Evolutionary conservation across 2,113 vertebrate species (phyloP).

Genomic region (Bombycilla garrulus): DNA sequence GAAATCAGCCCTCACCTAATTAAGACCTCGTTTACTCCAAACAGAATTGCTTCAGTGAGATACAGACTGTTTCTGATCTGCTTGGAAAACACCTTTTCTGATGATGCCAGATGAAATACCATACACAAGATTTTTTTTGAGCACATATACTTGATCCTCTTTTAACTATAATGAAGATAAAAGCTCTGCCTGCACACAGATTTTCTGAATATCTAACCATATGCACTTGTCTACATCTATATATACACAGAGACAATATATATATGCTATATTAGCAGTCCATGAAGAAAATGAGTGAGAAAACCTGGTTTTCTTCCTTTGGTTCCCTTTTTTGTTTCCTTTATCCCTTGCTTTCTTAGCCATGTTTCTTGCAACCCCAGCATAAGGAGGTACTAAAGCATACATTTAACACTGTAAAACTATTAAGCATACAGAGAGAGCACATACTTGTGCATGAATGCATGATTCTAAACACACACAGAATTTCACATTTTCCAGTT

Average conservation of each 20-base stretch:
- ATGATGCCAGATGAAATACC: slow-evolving; percentile 34
- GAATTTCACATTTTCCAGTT: background rate
- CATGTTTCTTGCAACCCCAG: background rate
- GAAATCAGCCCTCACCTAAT: slow-evolving; percentile 54
- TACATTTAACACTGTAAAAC: background rate
- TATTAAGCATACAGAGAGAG: background rate
- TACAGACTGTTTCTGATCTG: slow-evolving; percentile 47
- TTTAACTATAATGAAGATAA: slow-evolving; percentile 53
- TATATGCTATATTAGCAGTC: background rate
- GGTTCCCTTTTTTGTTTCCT: background rate
- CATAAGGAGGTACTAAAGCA: background rate
- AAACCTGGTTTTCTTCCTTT: background rate
- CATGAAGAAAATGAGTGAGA: background rate
- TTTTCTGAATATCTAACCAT: slow-evolving; percentile 30
- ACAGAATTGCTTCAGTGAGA: slow-evolving; percentile 19
- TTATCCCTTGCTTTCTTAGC: background rate
- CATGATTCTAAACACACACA: background rate
- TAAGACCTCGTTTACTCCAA: slow-evolving; percentile 47
- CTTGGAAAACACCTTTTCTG: slow-evolving; percentile 52
- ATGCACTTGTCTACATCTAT: slow-evolving; percentile 53
- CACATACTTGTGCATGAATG: background rate
- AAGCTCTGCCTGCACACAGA: slow-evolving; percentile 7
- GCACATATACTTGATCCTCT: background rate
- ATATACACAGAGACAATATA: background rate
- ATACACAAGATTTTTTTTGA: background rate